Evolutionary conservation across 2,797 vertebrate species (phyloP).

Genomic region (Sebastolobus altivelis): DNA sequence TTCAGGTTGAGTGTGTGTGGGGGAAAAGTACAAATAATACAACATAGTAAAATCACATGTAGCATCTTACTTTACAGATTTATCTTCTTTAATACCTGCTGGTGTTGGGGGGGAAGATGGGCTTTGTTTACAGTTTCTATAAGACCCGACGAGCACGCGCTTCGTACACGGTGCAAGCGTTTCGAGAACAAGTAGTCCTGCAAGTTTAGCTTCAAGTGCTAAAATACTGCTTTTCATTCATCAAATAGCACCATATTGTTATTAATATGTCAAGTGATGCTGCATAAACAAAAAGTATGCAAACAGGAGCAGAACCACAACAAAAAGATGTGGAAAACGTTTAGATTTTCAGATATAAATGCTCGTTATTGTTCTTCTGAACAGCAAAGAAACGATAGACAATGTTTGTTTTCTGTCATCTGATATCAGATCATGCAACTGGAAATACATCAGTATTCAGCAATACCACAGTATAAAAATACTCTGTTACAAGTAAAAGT

Average conservation of each 20-base stretch:
- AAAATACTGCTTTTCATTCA: background rate
- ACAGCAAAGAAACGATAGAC: background rate
- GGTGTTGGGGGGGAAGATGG: too few relatives aligned
- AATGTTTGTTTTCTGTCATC: too few relatives aligned
- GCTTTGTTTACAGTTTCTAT: constrained; percentile 53
- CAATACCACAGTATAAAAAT: too few relatives aligned
- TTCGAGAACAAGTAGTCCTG: constrained; percentile 56
- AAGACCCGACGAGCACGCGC: constrained; percentile 50
- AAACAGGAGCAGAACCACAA: too few relatives aligned
- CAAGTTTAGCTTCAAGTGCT: constrained; percentile 29
- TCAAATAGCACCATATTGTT: rapidly evolving
- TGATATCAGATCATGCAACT: background rate
- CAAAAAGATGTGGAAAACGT: background rate
- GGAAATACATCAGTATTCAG: background rate
- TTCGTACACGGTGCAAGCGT: background rate
- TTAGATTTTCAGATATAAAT: background rate
- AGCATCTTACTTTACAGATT: rapidly evolving
- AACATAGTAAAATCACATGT: rapidly evolving
- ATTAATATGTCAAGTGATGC: too few relatives aligned
- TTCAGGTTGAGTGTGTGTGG: constrained; percentile 40
- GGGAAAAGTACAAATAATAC: constrained; percentile 16
- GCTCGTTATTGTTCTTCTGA: background rate
- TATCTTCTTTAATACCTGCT: rapidly evolving
- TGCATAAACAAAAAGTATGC: background rate
- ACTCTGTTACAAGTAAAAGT: background rate